Conservation (phyloP, 2,797 vertebrate genomes). For the Smutsia gigantea region DNA sequence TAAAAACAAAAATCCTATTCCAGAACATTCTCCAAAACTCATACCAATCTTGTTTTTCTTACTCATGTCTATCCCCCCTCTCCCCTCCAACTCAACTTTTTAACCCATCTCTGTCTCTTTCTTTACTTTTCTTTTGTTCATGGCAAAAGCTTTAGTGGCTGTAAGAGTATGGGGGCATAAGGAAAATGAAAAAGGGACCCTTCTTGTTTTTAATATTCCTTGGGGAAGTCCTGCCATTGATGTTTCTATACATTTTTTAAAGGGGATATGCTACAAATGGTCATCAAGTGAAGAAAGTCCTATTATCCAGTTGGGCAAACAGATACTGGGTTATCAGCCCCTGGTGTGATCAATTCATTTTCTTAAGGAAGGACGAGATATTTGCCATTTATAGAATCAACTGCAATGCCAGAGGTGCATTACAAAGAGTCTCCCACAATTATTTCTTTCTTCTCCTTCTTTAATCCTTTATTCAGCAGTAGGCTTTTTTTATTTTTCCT, state of each 20-base stretch:
- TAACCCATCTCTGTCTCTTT: not conserved
- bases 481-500: constrained; percentile 59
- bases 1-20: not conserved
- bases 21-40: not conserved
- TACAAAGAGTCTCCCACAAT: constrained; percentile 29
- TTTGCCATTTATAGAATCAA: not conserved
- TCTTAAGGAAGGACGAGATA: constrained; percentile 35
- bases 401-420: not conserved
- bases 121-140: not conserved
- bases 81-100: not conserved
- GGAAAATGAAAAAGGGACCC: not conserved
- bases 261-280: not conserved
- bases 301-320: constrained; percentile 45
- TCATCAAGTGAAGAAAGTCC: constrained; percentile 23
- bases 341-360: constrained; percentile 39
- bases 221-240: not conserved
- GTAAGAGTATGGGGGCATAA: not conserved
- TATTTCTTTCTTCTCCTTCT: constrained; percentile 46
- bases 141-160: not conserved
- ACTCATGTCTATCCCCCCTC: not conserved
- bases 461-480: constrained; percentile 59
- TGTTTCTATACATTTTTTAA: constrained; percentile 33
- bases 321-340: constrained; percentile 40
- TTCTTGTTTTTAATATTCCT: not conserved
- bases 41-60: not conserved